Base-by-base conservation (phyloP, 2,888 invertebrate species). In the Hirtodrosophila duncani region DNA sequence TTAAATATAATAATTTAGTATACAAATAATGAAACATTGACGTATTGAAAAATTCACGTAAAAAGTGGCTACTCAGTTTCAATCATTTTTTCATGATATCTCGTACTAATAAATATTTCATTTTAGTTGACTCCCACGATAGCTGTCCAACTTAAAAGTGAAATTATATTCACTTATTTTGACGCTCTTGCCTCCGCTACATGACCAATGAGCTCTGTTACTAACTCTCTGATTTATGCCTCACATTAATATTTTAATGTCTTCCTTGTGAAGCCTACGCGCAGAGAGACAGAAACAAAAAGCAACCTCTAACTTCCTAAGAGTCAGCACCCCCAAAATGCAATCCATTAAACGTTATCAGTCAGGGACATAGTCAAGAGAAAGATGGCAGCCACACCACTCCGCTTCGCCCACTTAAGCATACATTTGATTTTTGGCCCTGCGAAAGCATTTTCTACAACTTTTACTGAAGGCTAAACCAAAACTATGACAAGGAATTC, bases 181-280 rank as follows among this genome's bases (percentile, higher is more conserved):
- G n/a, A n/a, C n/a, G n/a, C n/a, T n/a, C n/a, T n/a, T n/a, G n/a
- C n/a, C n/a, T n/a, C n/a, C n/a, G n/a, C n/a, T n/a, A n/a, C n/a
- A n/a, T n/a, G n/a, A n/a, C n/a, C n/a, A n/a, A n/a, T n/a, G n/a
- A n/a, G n/a, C 37, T 20, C 24, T 7, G 16, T 17, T 21, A 18
- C 24, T 39, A 18, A 21, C 21, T n/a, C n/a, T 10, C 65, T 75
- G 81, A 78, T 78, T 81, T 81, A 78, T 81, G 63, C 65, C 56
- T 56, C 53, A 64, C 79, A 78, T 70, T 78, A 78, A 78, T 81
- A 81, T 81, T 81, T 81, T 74, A 78, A 78, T 78, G 81, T 78
- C 77, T 77, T 74, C 75, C 78, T 77, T 62, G 67, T 57, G 46
- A 34, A 49, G 52, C 70, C 60, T 74, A 62, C 33, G 49, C 52